A percentile compares a stretch with the other conserved stretches of the same genome.
phyloP scores from a whole-genome alignment of 2,888 invertebrate species.

The Melikaiella ostensackeni region DNA sequence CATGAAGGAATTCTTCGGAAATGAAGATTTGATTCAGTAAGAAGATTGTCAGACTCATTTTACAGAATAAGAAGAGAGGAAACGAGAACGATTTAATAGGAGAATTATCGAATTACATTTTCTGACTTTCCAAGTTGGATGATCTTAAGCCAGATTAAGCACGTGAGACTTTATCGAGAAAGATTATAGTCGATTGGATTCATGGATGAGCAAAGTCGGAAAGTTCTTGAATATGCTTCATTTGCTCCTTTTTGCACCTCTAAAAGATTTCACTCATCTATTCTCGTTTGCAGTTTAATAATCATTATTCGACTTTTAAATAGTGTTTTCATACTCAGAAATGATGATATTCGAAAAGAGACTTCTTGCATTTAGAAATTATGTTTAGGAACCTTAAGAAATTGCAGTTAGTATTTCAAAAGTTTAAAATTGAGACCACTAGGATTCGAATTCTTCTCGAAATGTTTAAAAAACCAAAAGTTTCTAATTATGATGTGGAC shows the following conservation, averaged over 20 bases:
- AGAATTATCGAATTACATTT: slow-evolving; percentile 35
- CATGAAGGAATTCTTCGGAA: not conserved
- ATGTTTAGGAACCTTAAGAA: too few relatives aligned
- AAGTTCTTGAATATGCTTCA: not conserved
- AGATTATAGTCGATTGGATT: slow-evolving; percentile 11
- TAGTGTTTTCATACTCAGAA: too few relatives aligned
- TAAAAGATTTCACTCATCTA: not conserved
- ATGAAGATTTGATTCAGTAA: slow-evolving; percentile 24
- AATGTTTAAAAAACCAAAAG: too few relatives aligned
- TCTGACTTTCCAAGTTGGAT: slow-evolving; percentile 21
- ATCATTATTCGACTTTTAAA: not conserved
- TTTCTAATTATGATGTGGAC: too few relatives aligned
- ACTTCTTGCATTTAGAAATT: too few relatives aligned
- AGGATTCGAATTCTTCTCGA: too few relatives aligned
- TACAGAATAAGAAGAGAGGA: not conserved
- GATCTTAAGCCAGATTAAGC: slow-evolving; percentile 8
- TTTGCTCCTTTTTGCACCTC: not conserved
- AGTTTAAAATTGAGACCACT: too few relatives aligned
- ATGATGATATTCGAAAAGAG: too few relatives aligned
- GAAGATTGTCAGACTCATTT: slow-evolving; percentile 21
- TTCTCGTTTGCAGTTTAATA: not conserved
- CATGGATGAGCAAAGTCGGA: not conserved
- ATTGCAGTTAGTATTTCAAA: too few relatives aligned
- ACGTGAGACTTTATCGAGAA: slow-evolving; percentile 17
- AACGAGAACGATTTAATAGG: slow-evolving; percentile 7